Evolutionary conservation across 2,888 invertebrate genomes (phyloP).

Genomic region (Sicus ferrugineus): DNA sequence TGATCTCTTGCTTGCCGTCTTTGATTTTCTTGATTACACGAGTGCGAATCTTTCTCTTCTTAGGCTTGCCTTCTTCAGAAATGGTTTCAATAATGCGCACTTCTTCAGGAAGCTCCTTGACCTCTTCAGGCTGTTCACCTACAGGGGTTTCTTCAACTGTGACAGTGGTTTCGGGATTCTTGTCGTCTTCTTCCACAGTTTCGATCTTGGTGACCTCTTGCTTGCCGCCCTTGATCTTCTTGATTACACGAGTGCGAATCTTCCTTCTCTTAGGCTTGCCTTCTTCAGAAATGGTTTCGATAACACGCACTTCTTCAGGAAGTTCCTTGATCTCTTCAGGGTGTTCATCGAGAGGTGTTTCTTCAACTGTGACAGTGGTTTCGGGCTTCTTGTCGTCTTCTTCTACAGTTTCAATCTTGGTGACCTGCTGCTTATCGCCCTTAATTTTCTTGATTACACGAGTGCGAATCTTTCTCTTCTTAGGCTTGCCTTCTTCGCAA

Average conservation of each 20-base stretch:
- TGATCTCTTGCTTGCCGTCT: conserved; percentile 40
- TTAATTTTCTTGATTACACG: conserved; percentile 24
- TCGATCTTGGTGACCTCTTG: conserved; percentile 63
- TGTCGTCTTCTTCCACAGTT: conserved; percentile 60
- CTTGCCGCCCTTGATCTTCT: conserved; percentile 51
- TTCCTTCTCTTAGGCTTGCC: conserved; percentile 47
- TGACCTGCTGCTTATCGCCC: conserved; percentile 26
- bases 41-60: conserved; percentile 54
- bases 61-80: conserved; percentile 57
- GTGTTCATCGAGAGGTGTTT: conserved; percentile 11
- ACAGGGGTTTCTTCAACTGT: conserved; percentile 50
- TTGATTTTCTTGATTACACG: conserved; percentile 41
- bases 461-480: conserved; percentile 19
- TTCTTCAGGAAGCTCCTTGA: conserved; percentile 57
- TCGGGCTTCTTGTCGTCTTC: conserved; percentile 27
- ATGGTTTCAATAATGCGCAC: conserved; percentile 61
- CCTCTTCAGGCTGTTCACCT: conserved; percentile 40
- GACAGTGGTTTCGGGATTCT: conserved; percentile 55
- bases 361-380: conserved; percentile 27
- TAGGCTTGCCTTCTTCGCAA: conserved; percentile 27
- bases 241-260: conserved; percentile 41
- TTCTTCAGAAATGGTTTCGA: conserved; percentile 30
- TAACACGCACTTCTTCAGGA: conserved; percentile 18
- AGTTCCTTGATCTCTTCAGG: conserved; percentile 44
- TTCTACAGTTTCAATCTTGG: conserved; percentile 27